Percentiles rank a stretch among this genome's conserved stretches.
These are phyloP conservation scores for Selenia dentaria DNA, from an alignment of 2,888 invertebrate species.

Conservation along the genomic window DNA sequence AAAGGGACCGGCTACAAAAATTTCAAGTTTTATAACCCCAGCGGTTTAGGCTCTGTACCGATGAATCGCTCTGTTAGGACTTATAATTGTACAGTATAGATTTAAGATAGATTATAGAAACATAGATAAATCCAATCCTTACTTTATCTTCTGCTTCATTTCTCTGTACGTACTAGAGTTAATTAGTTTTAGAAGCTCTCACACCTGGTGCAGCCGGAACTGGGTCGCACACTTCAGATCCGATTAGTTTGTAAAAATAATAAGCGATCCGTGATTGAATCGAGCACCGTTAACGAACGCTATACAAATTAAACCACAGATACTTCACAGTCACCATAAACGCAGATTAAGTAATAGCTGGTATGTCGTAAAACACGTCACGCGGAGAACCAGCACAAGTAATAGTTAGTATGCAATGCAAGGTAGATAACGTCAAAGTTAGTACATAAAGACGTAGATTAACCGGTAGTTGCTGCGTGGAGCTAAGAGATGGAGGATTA, in stretches of 20 bases:
- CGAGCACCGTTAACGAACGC: constrained; percentile 9
- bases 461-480: constrained; percentile 11
- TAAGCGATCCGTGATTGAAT: constrained; percentile 36
- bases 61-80: no score
- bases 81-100: no score
- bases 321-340: not conserved
- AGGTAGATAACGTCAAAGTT: not conserved
- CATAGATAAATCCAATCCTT: no score
- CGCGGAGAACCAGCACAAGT: not conserved
- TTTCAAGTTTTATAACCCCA: no score
- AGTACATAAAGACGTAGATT: constrained; percentile 4
- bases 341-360: not conserved
- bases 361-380: not conserved
- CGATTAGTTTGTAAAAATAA: constrained; percentile 59
- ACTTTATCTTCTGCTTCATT: constrained; percentile 2
- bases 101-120: no score
- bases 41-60: no score
- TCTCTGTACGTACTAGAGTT: constrained; percentile 31
- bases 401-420: not conserved
- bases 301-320: constrained; percentile 12
- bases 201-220: constrained; percentile 32
- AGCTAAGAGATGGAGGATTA: constrained; percentile 26
- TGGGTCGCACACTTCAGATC: constrained; percentile 52
- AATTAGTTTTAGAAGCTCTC: constrained; percentile 54
- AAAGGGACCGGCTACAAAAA: no score